phyloP scores from a whole-genome alignment of 2,113 vertebrate species.

The Thalassoma bifasciatum region DNA sequence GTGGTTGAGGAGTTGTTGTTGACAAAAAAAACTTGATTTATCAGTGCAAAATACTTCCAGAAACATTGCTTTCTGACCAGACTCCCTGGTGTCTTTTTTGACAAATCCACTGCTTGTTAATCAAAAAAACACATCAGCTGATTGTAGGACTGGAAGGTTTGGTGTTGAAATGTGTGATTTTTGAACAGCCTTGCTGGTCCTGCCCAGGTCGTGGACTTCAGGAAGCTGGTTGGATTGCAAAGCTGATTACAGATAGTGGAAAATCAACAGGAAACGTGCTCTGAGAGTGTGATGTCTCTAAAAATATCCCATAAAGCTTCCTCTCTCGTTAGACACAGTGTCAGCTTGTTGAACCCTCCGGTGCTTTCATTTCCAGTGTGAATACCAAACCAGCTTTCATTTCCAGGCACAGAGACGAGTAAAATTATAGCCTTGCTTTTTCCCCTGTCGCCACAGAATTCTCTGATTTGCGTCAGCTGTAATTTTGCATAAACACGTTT shows the following conservation, averaged over 20 bases:
- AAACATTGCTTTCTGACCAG: not conserved
- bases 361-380: constrained; percentile 6
- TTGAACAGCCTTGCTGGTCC: not conserved
- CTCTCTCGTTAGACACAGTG: not conserved
- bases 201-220: not conserved
- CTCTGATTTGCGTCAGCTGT: constrained; percentile 30
- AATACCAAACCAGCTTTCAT: constrained; percentile 34
- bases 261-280: constrained; percentile 7
- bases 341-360: constrained; percentile 11
- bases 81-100: not conserved
- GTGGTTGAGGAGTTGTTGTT: not conserved
- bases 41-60: not conserved
- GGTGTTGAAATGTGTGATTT: not conserved
- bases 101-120: not conserved
- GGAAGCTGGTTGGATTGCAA: not conserved
- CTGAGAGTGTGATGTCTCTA: constrained; percentile 10
- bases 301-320: constrained; percentile 4
- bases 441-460: constrained; percentile 9
- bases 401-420: constrained; percentile 24
- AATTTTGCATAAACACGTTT: constrained; percentile 40
- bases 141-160: not conserved
- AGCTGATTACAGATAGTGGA: constrained; percentile 2
- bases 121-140: constrained; percentile 25
- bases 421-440: constrained; percentile 35
- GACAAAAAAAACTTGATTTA: not conserved